These are phyloP conservation scores for Micromesistius poutassou DNA, from an alignment of 2,797 vertebrate species.

Conservation along the genomic window DNA sequence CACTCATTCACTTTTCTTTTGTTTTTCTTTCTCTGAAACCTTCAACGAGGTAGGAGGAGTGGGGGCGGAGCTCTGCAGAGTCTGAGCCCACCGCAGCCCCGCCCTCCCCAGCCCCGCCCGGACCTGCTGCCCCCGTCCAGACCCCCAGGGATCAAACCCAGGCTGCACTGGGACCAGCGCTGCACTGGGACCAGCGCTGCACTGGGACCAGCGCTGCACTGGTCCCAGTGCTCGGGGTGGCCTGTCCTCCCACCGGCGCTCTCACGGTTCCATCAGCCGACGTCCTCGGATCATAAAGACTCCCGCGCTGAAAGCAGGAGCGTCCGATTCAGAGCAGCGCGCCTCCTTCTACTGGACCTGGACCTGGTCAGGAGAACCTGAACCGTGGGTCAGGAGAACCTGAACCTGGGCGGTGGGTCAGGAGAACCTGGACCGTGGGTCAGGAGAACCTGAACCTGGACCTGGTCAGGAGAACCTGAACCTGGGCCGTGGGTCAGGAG, in stretches of 20 bases:
- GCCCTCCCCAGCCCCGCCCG: slow-evolving; percentile 35
- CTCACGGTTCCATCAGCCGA: slow-evolving; percentile 29
- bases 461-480: too few species aligned
- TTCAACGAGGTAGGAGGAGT: background rate
- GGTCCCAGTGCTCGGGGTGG: too few species aligned
- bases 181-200: too few species aligned
- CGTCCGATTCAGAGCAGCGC: background rate
- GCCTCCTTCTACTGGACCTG: slow-evolving; percentile 41
- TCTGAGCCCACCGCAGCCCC: slow-evolving; percentile 42
- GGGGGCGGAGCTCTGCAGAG: slow-evolving; percentile 31
- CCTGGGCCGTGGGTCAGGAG: too few species aligned
- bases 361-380: too few species aligned
- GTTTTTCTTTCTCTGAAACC: slow-evolving; percentile 22
- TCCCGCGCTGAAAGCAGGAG: background rate
- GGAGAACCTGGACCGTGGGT: too few species aligned
- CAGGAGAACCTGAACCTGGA: too few species aligned
- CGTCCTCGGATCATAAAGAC: background rate
- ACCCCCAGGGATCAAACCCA: slow-evolving; percentile 22
- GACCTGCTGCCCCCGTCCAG: slow-evolving; percentile 27
- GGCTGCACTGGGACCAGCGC: too few species aligned
- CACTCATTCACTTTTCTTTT: background rate
- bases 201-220: too few species aligned
- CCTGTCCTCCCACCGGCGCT: slow-evolving; percentile 40
- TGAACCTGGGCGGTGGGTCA: too few species aligned
- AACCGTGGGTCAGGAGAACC: too few species aligned